Percentiles rank a stretch among this genome's conserved stretches.
These are phyloP conservation scores for Sinella curviseta DNA, from an alignment of 1,140 invertebrate genomes.

Conservation along the genomic window DNA sequence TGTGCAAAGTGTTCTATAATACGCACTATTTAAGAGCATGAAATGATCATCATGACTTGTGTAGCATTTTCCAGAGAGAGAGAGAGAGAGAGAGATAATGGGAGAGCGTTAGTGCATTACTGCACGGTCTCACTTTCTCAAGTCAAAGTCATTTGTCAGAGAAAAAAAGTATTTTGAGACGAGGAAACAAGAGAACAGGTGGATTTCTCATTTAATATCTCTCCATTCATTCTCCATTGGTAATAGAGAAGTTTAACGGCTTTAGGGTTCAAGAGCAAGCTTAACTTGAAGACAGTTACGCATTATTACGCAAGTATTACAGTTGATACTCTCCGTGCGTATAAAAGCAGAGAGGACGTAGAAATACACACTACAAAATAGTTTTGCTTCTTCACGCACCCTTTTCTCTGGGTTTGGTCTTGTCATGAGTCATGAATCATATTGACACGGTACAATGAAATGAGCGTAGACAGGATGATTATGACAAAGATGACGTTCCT, in stretches of 20 bases:
- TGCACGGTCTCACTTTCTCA: background rate
- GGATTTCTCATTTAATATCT: background rate
- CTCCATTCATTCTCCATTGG: background rate
- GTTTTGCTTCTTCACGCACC: too few species aligned
- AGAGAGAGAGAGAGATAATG: background rate
- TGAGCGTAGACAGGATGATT: too few species aligned
- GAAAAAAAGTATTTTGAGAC: background rate
- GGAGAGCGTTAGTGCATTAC: background rate
- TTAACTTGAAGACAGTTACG: background rate
- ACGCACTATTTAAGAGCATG: background rate
- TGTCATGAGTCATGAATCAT: too few species aligned
- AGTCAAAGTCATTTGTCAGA: background rate
- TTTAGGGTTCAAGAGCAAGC: background rate
- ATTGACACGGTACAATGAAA: too few species aligned
- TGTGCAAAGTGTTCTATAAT: background rate
- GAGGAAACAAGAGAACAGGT: background rate
- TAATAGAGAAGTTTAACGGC: background rate
- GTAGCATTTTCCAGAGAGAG: too few species aligned
- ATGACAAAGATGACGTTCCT: too few species aligned
- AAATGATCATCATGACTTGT: background rate
- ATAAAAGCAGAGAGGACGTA: too few species aligned
- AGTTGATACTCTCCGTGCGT: too few species aligned
- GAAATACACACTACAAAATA: too few species aligned
- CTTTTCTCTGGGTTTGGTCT: too few species aligned
- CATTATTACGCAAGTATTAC: background rate